phyloP scores from a whole-genome alignment of 2,797 vertebrate genomes.

The Girardinus metallicus region DNA sequence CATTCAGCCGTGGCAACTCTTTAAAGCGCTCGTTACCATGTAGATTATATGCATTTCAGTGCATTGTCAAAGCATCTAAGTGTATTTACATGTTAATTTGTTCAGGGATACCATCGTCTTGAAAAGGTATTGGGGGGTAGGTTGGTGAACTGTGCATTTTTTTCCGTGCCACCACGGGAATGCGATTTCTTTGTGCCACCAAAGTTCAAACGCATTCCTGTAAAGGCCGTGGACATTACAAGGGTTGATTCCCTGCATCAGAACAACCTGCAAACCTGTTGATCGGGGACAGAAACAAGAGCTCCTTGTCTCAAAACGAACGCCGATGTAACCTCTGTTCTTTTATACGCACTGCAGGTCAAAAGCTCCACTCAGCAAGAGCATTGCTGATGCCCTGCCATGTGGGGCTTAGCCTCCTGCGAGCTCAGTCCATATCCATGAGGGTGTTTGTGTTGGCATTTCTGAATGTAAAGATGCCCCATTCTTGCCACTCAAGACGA shows the following conservation, averaged over 20 bases:
- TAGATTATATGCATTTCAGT: constrained; percentile 83
- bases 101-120: constrained; percentile 73
- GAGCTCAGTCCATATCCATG: constrained; percentile 64
- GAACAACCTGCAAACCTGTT: constrained; percentile 63
- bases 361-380: constrained; percentile 16
- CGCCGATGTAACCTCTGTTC: constrained; percentile 12
- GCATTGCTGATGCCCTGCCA: constrained; percentile 37
- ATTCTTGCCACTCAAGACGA: constrained; percentile 88
- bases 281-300: constrained; percentile 31
- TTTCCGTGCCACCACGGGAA: constrained; percentile 72
- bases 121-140: constrained; percentile 77
- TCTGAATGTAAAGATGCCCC: constrained; percentile 87
- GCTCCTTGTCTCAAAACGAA: constrained; percentile 8
- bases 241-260: constrained; percentile 47
- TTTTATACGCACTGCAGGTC: constrained; percentile 11
- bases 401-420: constrained; percentile 51
- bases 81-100: constrained; percentile 87
- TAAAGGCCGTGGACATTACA: constrained; percentile 69
- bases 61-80: constrained; percentile 80
- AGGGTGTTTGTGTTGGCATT: constrained; percentile 79
- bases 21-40: constrained; percentile 84
- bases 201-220: constrained; percentile 80
- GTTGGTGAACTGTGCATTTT: constrained; percentile 74
- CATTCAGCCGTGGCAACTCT: constrained; percentile 75
- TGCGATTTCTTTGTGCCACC: constrained; percentile 78